Conservation (phyloP, 1,140 invertebrate species). For the Prorops nasuta region DNA sequence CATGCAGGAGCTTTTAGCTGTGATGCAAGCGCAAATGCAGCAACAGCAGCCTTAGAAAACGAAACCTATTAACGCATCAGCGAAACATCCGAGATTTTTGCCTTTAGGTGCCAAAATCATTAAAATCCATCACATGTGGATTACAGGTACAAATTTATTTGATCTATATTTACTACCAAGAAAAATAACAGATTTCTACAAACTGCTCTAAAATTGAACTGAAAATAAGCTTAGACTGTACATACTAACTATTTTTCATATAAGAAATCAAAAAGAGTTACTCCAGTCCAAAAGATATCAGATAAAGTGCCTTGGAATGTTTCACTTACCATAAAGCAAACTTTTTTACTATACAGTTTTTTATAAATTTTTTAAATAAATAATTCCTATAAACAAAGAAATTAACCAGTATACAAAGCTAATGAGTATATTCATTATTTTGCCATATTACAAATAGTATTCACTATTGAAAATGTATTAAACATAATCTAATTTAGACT, state of each 20-base stretch:
- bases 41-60: slow-evolving; percentile 67
- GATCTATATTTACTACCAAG: not conserved
- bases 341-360: slow-evolving; percentile 7
- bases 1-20: slow-evolving; percentile 93
- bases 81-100: slow-evolving; percentile 10
- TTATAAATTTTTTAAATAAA: too few species aligned
- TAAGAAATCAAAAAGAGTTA: slow-evolving; percentile 7
- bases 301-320: slow-evolving; percentile 39
- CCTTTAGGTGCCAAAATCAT: slow-evolving; percentile 47
- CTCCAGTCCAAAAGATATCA: slow-evolving; percentile 10
- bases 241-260: too few species aligned
- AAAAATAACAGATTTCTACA: not conserved
- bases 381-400: too few species aligned
- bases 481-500: too few species aligned
- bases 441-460: too few species aligned
- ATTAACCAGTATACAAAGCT: too few species aligned
- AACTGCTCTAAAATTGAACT: too few species aligned
- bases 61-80: slow-evolving; percentile 22
- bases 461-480: too few species aligned
- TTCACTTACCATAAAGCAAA: slow-evolving; percentile 15
- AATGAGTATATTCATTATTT: too few species aligned
- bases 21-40: slow-evolving; percentile 91
- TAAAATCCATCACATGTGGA: not conserved
- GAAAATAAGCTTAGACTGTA: too few species aligned
- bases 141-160: not conserved